Base-by-base conservation (phyloP, 2,888 invertebrate genomes). In the Monochamus alternatus region DNA sequence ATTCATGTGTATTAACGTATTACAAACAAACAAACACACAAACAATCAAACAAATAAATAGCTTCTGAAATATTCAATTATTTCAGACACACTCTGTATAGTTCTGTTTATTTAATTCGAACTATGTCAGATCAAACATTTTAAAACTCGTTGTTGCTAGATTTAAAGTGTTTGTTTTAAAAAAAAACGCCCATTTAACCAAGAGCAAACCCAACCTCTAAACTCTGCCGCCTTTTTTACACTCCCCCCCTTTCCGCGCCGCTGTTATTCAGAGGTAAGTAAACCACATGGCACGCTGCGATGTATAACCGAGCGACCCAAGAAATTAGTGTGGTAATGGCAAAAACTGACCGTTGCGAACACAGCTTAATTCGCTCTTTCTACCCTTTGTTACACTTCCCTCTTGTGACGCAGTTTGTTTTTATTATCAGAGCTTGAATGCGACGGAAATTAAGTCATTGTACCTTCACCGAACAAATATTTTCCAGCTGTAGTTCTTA, bases 331-430 rank as follows among this genome's bases (percentile, higher is more conserved):
- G 62, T 43, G 38, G 62, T 38, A 43, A 12, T 43, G 62, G 38
- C 62, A 63, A 43, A 63, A 63, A 63, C 14, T 63, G 62, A 63
- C 43, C 62, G 43, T 43, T 43, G 62, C 38, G 43, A 63, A 43
- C 62, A 63, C 43, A 3, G 14, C 62, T 43, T 63, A 43, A 43
- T 63, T 63, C 14, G n/a, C 38, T 47, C 47, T 47, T 47, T 47
- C 47, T 47, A 12, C 47, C 47, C 12, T 47, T 47, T 47, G 47
- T 47, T 47, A 47, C 1, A 9, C 0, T 12, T 47, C 2, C 47
- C 47, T 47, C 12, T 47, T 47, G 12, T 12, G 12, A 12, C 47
- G 9, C 47, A 47, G 3, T 47, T 47, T 47, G 47, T 47, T 47
- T 47, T 47, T 47, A 47, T 47, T 9, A 10, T 47, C 3, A 3